These are phyloP conservation scores for Drosophila auraria DNA, from an alignment of 1,140 invertebrate genomes.

Conservation along the genomic window DNA sequence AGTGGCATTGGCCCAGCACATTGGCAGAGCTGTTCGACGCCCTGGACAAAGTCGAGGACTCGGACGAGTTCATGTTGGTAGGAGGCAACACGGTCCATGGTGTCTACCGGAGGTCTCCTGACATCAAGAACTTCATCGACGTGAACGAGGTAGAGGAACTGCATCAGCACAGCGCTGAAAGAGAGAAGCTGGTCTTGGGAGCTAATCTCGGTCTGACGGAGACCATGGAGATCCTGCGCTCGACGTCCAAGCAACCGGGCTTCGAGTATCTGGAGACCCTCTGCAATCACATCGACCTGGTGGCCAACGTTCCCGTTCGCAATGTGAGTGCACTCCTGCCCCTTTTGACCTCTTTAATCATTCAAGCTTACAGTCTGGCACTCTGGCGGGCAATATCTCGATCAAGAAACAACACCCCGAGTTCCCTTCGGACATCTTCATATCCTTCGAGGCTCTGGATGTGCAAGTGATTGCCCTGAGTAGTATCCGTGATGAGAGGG, in stretches of 20 bases:
- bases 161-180: constrained; percentile 78
- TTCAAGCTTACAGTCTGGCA: constrained; percentile 85
- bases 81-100: constrained; percentile 87
- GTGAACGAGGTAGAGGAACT: constrained; percentile 89
- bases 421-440: constrained; percentile 92
- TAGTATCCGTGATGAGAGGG: constrained; percentile 35
- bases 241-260: constrained; percentile 85
- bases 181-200: constrained; percentile 86
- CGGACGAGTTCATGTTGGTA: constrained; percentile 86
- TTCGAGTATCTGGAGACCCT: constrained; percentile 86
- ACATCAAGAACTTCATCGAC: constrained; percentile 89
- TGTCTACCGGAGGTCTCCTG: constrained; percentile 86
- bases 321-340: constrained; percentile 86
- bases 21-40: constrained; percentile 87
- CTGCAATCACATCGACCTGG: constrained; percentile 87
- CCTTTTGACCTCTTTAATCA: accelerated
- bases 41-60: constrained; percentile 85
- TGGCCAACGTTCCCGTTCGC: constrained; percentile 90
- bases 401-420: constrained; percentile 90
- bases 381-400: constrained; percentile 92
- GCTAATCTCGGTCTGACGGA: constrained; percentile 88
- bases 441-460: constrained; percentile 89
- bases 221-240: constrained; percentile 87
- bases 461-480: constrained; percentile 84
- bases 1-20: constrained; percentile 80